Percentiles rank a stretch among this genome's conserved stretches.
Evolutionary conservation across 30 jellyfish, hydroid and myxozoan species (phyloP).

Genomic region (Hydra vulgaris): DNA sequence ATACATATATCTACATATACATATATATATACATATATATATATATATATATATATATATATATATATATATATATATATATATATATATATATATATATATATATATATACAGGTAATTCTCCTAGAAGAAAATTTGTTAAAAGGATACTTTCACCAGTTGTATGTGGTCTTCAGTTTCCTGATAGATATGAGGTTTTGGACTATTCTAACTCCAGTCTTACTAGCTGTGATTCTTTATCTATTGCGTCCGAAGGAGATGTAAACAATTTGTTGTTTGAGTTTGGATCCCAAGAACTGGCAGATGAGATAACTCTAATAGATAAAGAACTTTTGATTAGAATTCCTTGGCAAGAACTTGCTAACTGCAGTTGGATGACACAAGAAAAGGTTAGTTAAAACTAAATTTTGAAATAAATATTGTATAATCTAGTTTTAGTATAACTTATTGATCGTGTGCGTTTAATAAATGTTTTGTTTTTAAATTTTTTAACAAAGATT

Average conservation of each 20-base stretch:
- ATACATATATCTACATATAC: no score
- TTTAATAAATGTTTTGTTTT: neutral
- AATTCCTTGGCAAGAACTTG: slow-evolving; percentile 82
- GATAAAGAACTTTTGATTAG: slow-evolving; percentile 81
- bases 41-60: no score
- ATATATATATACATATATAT: no score
- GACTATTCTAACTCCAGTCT: slow-evolving; percentile 43
- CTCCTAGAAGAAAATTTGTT: slow-evolving; percentile 67
- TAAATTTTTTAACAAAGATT: no score
- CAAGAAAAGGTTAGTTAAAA: slow-evolving; percentile 50
- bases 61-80: no score
- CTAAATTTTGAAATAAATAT: neutral
- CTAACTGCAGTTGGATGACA: slow-evolving; percentile 88
- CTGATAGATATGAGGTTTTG: slow-evolving; percentile 42
- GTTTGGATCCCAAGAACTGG: slow-evolving; percentile 66
- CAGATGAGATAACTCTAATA: slow-evolving; percentile 73
- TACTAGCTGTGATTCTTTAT: slow-evolving; percentile 46
- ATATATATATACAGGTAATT: slow-evolving; percentile 30
- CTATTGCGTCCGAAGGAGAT: slow-evolving; percentile 57
- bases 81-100: no score
- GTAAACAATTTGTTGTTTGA: slow-evolving; percentile 46
- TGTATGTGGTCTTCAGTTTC: slow-evolving; percentile 65
- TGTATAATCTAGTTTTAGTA: neutral
- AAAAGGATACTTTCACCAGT: slow-evolving; percentile 67
- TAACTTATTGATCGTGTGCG: no score